Percentiles rank a stretch among this genome's conserved stretches.
Conservation (phyloP, 2,888 invertebrate species). For the Idaea biselata region DNA sequence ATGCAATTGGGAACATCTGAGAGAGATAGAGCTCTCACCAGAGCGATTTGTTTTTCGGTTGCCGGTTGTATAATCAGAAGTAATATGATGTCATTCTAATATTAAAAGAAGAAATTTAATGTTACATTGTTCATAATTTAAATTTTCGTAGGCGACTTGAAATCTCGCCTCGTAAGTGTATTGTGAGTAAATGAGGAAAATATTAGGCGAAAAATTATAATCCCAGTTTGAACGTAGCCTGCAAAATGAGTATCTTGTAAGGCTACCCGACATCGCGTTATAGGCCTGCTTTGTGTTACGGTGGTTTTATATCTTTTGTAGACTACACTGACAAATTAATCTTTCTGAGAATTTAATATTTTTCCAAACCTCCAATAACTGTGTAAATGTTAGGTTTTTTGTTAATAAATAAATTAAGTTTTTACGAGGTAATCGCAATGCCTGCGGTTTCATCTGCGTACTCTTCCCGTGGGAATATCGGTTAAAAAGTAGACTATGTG, state of each 20-base stretch:
- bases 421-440: too few species aligned
- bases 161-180: neutral
- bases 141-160: neutral
- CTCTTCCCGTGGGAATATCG: too few species aligned
- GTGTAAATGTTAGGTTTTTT: neutral
- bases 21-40: too few species aligned
- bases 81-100: too few species aligned
- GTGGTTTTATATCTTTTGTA: neutral
- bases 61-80: too few species aligned
- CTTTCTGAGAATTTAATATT: neutral
- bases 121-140: neutral
- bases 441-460: too few species aligned
- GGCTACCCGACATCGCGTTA: neutral
- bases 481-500: too few species aligned
- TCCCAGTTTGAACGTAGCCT: neutral
- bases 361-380: neutral
- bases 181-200: neutral
- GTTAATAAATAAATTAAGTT: neutral
- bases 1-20: too few species aligned
- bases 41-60: too few species aligned
- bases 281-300: neutral
- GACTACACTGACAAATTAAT: neutral
- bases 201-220: neutral
- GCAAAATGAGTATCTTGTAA: conserved; percentile 1
- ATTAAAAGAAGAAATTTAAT: too few species aligned